Conservation (phyloP, 1,140 invertebrate species). For the Drosophila orosa region DNA sequence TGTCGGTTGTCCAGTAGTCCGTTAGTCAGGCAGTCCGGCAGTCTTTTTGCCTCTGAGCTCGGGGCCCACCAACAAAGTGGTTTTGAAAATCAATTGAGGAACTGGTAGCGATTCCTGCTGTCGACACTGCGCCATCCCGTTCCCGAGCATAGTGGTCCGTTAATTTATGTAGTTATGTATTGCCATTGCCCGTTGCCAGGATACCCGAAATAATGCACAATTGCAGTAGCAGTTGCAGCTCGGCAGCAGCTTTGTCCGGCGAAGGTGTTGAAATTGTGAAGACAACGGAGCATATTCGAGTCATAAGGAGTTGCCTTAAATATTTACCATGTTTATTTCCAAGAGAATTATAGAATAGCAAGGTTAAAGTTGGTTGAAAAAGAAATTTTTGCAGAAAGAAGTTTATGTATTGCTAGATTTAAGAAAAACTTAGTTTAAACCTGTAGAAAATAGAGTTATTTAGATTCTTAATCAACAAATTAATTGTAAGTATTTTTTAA, state of each 20-base stretch:
- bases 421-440: too few species aligned
- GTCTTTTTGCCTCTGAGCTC: constrained; percentile 33
- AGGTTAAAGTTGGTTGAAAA: too few species aligned
- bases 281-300: constrained; percentile 9
- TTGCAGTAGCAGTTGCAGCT: constrained; percentile 34
- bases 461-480: too few species aligned
- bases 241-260: constrained; percentile 14
- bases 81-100: constrained; percentile 76
- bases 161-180: constrained; percentile 76
- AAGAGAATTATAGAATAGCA: too few species aligned
- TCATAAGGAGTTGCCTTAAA: neutral
- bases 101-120: constrained; percentile 78
- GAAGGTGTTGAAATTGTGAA: constrained; percentile 62
- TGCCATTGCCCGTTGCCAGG: constrained; percentile 31
- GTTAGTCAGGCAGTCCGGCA: constrained; percentile 8
- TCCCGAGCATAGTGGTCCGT: constrained; percentile 51
- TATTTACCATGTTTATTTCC: neutral
- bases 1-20: constrained; percentile 10
- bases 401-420: too few species aligned
- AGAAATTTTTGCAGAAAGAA: too few species aligned
- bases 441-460: too few species aligned
- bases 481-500: too few species aligned
- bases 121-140: constrained; percentile 60
- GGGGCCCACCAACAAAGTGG: constrained; percentile 68
- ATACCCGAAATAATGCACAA: constrained; percentile 59